Percentiles rank a stretch among this genome's conserved stretches.
Conservation (phyloP, 2,797 vertebrate species). For the Pseudocheirus occidentalis region DNA sequence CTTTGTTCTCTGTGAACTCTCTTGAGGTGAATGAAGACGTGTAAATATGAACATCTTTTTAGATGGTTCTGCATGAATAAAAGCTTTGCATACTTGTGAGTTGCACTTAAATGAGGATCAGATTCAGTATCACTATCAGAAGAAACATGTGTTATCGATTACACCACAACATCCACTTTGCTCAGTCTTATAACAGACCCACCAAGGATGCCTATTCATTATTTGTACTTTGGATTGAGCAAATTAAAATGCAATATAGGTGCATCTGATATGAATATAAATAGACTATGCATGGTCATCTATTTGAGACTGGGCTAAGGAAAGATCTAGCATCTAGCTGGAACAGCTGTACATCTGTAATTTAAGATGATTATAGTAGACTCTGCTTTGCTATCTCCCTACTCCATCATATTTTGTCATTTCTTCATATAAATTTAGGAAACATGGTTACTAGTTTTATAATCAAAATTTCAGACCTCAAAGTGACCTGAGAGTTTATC, state of each 20-base stretch:
- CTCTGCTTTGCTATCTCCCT: not conserved
- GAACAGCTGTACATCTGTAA: not conserved
- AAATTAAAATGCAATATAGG: slow-evolving; percentile 17
- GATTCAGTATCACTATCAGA: not conserved
- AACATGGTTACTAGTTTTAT: slow-evolving; percentile 12
- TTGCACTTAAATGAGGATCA: slow-evolving; percentile 36
- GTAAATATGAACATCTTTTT: not conserved
- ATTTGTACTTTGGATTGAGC: slow-evolving; percentile 47
- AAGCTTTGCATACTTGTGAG: not conserved
- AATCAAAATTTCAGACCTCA: not conserved
- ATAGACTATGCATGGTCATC: not conserved
- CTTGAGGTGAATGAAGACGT: not conserved
- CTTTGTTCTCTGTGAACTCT: slow-evolving; percentile 15
- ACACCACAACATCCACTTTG: slow-evolving; percentile 35
- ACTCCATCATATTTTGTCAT: not conserved
- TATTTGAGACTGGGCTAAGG: slow-evolving; percentile 31
- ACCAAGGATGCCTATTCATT: slow-evolving; percentile 25
- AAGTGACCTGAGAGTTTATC: not conserved
- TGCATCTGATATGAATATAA: slow-evolving; percentile 15
- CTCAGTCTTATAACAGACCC: not conserved
- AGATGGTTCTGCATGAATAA: slow-evolving; percentile 37
- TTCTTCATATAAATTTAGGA: not conserved
- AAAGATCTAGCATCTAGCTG: not conserved
- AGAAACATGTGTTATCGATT: slow-evolving; percentile 16
- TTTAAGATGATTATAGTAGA: not conserved